Conservation (phyloP, 2,888 invertebrate species). For the Watsonalla binaria region DNA sequence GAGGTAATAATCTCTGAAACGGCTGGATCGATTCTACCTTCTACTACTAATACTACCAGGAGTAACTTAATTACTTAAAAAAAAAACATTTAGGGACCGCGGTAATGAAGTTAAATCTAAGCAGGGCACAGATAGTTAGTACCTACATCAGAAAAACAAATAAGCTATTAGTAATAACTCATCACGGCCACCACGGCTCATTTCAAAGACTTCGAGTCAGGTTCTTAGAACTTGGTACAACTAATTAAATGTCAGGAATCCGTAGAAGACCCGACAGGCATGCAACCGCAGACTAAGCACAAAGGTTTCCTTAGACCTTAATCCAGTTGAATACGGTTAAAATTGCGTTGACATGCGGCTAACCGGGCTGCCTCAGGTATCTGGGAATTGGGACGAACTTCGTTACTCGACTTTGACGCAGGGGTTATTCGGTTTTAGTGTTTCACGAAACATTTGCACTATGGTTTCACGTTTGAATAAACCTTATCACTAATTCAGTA, state of each 20-base stretch:
- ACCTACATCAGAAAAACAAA: too few species aligned
- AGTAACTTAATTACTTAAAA: too few species aligned
- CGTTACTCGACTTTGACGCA: constrained; percentile 1
- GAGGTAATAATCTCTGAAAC: too few species aligned
- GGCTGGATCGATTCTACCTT: too few species aligned
- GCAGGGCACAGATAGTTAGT: too few species aligned
- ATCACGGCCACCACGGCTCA: too few species aligned
- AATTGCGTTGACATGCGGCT: constrained; percentile 2
- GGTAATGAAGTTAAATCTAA: too few species aligned
- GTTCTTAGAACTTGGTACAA: background rate
- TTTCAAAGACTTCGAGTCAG: too few species aligned
- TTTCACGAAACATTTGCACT: background rate
- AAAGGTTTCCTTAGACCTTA: background rate
- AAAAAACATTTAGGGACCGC: too few species aligned
- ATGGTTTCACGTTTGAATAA: background rate
- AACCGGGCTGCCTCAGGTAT: background rate
- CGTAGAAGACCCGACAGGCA: background rate
- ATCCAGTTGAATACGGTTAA: background rate
- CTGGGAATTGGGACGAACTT: background rate
- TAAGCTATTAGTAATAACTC: too few species aligned
- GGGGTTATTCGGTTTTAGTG: constrained; percentile 1
- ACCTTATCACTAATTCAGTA: background rate
- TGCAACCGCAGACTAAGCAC: background rate
- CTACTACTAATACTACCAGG: too few species aligned
- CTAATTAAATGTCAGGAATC: background rate